These are phyloP conservation scores for Glandiceps talaboti DNA, from an alignment of 53 echinoderm and acorn worm species.

Conservation along the genomic window DNA sequence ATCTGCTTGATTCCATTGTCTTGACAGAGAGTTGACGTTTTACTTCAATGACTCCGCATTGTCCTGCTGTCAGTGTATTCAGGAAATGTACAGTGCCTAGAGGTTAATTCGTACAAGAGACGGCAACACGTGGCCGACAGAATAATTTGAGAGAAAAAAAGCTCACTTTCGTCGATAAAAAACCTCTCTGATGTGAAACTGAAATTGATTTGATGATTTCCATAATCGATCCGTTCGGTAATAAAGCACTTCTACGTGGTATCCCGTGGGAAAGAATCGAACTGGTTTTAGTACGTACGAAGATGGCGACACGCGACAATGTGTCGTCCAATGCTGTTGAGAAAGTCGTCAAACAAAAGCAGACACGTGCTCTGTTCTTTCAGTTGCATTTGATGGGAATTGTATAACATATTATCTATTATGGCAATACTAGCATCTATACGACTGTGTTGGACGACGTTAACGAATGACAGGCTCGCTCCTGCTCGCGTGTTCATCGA, in stretches of 20 bases:
- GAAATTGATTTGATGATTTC: too few species aligned
- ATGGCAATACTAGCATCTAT: not conserved
- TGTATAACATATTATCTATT: not conserved
- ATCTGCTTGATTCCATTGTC: not conserved
- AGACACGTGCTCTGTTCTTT: not conserved
- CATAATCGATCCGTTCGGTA: too few species aligned
- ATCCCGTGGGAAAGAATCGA: not conserved
- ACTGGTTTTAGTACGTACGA: not conserved
- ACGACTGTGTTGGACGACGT: not conserved
- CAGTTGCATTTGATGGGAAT: not conserved
- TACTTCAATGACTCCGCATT: not conserved
- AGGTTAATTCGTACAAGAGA: not conserved
- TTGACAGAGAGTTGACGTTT: not conserved
- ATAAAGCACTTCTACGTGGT: too few species aligned
- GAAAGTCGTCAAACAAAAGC: not conserved
- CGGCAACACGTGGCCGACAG: not conserved
- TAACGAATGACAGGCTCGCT: not conserved
- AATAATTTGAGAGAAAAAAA: not conserved
- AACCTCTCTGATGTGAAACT: too few species aligned
- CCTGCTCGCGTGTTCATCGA: not conserved
- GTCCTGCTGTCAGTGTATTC: not conserved
- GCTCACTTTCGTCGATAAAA: too few species aligned
- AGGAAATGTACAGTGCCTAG: not conserved
- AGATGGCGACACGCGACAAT: not conserved
- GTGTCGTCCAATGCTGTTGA: not conserved